Evolutionary conservation across 2,113 vertebrate species (phyloP), one percentile per base, ranked within the genome.

Genomic region (Dicentrarchus labrax): DNA sequence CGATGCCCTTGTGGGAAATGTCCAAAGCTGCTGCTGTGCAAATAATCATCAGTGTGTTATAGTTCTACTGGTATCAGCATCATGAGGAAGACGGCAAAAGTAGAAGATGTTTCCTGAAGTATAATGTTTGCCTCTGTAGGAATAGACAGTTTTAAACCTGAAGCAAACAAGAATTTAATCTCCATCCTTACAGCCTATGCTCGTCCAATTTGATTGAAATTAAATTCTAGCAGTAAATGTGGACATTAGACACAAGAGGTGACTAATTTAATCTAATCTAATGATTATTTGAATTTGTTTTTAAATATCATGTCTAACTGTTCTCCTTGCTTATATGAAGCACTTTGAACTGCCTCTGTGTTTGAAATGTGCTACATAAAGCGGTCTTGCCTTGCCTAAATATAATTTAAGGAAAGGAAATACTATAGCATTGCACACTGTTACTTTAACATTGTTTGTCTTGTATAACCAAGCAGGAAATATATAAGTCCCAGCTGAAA

Each of bases 361-460:
- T 21, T 21, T 19, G 50, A 53, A 53, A 53, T 53, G 19, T 21
- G 53, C 19, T 54, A 8, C 30, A 16, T 48, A 48, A 53, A 54
- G 8, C 53, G 10, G 53, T 6, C n/a, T 56, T 51, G 10, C 10
- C 45, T 47, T 17, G n/a, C 53, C 22, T 47, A 21, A 30, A 30
- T 73, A 13, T 3, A 36, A 47, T 47, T 19, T 47, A 30, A 57
- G 71, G 43, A 48, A 6, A 53, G 53, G 5, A 30, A 45, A 59
- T 19, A 19, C n/a, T 1, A 30, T 17, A 48, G 7, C 1, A 1
- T 48, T 69, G 30, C 30, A 38, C 48, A n/a, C 16, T 21, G 21
- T 72, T 71, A 70, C 39, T 54, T n/a, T 54, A 56, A 30, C 39
- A 30, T 30, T 19, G 39, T 72, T 51, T 50, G 72, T 24, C 43